Base-by-base conservation (phyloP, 1,140 invertebrate genomes). In the Bombus balteatus region DNA sequence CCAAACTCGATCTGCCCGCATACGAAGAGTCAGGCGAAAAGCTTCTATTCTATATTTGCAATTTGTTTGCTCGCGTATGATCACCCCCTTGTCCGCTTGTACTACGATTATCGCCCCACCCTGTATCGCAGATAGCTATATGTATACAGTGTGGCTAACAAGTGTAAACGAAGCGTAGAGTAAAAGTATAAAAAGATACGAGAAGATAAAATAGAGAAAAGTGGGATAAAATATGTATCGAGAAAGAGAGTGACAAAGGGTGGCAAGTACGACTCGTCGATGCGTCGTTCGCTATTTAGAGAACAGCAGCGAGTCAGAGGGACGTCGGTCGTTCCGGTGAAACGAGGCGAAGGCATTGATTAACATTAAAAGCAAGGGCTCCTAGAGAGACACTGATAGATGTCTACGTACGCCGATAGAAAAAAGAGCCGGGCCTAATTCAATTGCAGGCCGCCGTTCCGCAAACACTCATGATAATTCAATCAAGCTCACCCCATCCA, bases 401-500 rank as follows among this genome's bases (percentile, higher is more conserved):
- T 93, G 90, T 91, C 89, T 86, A 92, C 90, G 88, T 88, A 37
- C 73, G 84, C 57, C 87, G 83, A 92, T 91, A 92, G 92, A 92
- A 93, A 91, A 88, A 86, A 71, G 73, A 78, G 66, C 78, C 83
- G 77, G 88, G 81, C 91, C 91, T 95, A 95, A 95, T 95, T 95
- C 94, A 94, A 95, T 95, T 95, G 94, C 92, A 94, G 89, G 92
- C 94, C 91, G 92, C 92, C 93, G 94, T 93, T 95, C 92, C 94
- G 92, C 94, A 95, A 95, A 95, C 94, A 95, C 94, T 95, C 94
- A 93, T 94, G 94, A 95, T 95, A 95, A 95, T 95, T 95, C 94
- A 94, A 95, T 95, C 94, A 92, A 92, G 91, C 81, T 90, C 92
- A 89, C 91, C 92, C 89, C 90, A 90, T 87, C 78, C 85, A 83